Evolutionary conservation across 1,140 invertebrate genomes (phyloP).

Genomic region (Polyergus mexicanus): DNA sequence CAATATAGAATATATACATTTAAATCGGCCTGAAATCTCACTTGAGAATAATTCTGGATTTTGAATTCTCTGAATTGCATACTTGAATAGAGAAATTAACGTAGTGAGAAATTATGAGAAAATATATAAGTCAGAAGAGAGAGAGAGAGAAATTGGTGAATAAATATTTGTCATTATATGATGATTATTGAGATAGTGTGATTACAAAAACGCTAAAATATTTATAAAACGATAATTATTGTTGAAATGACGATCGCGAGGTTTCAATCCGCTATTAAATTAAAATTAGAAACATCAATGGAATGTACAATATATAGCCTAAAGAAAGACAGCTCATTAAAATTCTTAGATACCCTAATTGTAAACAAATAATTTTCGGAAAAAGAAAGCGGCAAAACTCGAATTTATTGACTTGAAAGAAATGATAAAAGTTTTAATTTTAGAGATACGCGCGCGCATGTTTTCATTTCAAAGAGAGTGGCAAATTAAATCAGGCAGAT

Average conservation of each 20-base stretch:
- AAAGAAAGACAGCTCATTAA: slow-evolving; percentile 2
- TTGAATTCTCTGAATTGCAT: not conserved
- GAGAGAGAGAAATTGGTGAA: not conserved
- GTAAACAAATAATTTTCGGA: not conserved
- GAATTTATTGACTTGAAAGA: not conserved
- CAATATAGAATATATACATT: slow-evolving; percentile 22
- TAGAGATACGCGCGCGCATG: not conserved
- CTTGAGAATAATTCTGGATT: not conserved
- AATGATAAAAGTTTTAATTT: not conserved
- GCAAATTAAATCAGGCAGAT: slow-evolving; percentile 35
- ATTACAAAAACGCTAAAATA: not conserved
- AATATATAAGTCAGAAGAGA: not conserved
- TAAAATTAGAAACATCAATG: not conserved
- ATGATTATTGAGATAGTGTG: not conserved
- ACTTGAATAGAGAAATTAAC: not conserved
- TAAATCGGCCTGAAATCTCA: not conserved
- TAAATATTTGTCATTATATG: not conserved
- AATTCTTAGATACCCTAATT: not conserved
- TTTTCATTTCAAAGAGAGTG: not conserved
- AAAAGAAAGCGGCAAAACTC: not conserved
- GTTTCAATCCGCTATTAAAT: not conserved
- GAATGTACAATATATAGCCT: not conserved
- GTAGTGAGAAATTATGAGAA: too few relatives aligned
- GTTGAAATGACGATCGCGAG: too few relatives aligned
- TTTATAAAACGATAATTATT: not conserved